These are phyloP conservation scores for Ephydatia muelleri DNA, from an alignment of 37 sponge, comb jelly and placozoan genomes.

Conservation along the genomic window DNA sequence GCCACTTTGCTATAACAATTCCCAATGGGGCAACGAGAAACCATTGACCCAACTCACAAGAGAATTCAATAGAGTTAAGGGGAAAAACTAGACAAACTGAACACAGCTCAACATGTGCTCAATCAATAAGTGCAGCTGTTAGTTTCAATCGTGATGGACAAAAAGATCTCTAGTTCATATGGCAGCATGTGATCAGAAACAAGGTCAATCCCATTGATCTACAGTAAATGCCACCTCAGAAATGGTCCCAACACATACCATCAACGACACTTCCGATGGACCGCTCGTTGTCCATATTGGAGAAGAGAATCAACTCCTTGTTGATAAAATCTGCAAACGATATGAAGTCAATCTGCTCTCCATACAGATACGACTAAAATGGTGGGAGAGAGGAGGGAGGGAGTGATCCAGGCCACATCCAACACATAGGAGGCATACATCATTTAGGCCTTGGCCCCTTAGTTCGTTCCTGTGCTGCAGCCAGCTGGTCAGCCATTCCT, in stretches of 20 bases:
- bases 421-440: constrained; percentile 14
- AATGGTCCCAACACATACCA: constrained; percentile 40
- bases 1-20: no score
- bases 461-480: constrained; percentile 65
- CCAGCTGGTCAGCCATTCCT: constrained; percentile 92
- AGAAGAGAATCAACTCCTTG: constrained; percentile 97
- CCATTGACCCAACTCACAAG: no score
- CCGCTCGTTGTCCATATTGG: constrained; percentile 94
- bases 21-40: no score
- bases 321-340: constrained; percentile 92
- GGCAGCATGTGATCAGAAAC: no score
- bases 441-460: constrained; percentile 64
- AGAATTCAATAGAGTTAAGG: no score
- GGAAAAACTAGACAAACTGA: no score
- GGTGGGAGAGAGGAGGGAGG: not conserved
- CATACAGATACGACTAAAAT: constrained; percentile 58
- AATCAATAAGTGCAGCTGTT: no score
- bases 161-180: no score
- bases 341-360: constrained; percentile 43
- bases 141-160: no score
- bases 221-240: no score
- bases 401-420: not conserved
- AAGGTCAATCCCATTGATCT: no score
- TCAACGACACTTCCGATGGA: constrained; percentile 88
- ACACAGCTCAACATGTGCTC: no score